Evolutionary conservation across 2,113 vertebrate species (phyloP).

Genomic region (Rhadina sibilatrix): DNA sequence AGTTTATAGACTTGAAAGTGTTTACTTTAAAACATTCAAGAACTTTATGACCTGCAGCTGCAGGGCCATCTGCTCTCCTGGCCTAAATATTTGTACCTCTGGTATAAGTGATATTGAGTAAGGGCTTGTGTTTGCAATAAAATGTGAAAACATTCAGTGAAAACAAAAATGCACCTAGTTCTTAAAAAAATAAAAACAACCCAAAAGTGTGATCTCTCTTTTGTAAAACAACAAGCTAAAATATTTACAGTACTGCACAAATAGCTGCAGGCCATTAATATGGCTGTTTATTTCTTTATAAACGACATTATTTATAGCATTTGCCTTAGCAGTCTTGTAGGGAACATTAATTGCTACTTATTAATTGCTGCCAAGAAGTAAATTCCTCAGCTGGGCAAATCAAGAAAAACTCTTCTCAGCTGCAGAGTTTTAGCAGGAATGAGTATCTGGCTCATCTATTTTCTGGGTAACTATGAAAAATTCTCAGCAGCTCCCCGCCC

Average conservation of each 20-base stretch:
- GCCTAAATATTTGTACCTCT: constrained; percentile 76
- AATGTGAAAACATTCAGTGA: constrained; percentile 34
- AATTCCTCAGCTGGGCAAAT: constrained; percentile 44
- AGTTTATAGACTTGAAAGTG: constrained; percentile 24
- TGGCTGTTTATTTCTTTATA: constrained; percentile 68
- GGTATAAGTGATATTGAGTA: constrained; percentile 65
- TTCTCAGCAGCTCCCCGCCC: not conserved
- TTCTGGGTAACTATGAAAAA: not conserved
- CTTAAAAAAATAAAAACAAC: not conserved
- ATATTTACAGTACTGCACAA: constrained; percentile 70
- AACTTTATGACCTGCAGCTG: constrained; percentile 70
- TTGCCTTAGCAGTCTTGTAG: constrained; percentile 40
- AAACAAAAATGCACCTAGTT: constrained; percentile 55
- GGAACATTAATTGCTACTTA: constrained; percentile 65
- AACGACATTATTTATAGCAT: constrained; percentile 64
- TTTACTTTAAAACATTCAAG: constrained; percentile 66
- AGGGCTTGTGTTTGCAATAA: constrained; percentile 48
- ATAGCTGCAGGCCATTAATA: constrained; percentile 51
- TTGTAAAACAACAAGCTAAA: constrained; percentile 69
- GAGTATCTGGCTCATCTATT: not conserved
- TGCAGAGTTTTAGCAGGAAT: not conserved
- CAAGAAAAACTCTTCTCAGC: constrained; percentile 30
- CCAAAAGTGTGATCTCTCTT: constrained; percentile 52
- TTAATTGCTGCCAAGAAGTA: constrained; percentile 60
- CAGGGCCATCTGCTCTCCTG: constrained; percentile 64